These are phyloP conservation scores for Agonopterix arenella DNA, from an alignment of 2,888 invertebrate genomes.

Conservation along the genomic window DNA sequence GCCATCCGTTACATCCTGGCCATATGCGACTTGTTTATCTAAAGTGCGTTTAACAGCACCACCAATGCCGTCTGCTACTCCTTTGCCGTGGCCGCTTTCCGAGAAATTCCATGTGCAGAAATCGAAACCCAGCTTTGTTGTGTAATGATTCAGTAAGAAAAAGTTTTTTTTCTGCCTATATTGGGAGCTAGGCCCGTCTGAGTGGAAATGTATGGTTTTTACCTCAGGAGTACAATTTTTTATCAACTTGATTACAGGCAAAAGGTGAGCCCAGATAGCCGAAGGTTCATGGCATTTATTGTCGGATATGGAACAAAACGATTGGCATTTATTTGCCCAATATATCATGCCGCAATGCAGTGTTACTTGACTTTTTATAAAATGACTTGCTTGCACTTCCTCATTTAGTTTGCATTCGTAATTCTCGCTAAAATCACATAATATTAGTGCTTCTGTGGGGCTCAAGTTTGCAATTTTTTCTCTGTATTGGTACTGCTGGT, in stretches of 20 bases:
- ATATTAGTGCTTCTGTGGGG: slow-evolving; percentile 1
- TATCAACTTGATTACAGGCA: slow-evolving; percentile 14
- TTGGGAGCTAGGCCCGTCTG: slow-evolving; percentile 21
- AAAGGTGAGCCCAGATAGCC: slow-evolving; percentile 14
- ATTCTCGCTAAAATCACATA: slow-evolving; percentile 3
- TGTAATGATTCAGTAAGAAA: slow-evolving; percentile 14
- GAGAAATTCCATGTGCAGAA: slow-evolving; percentile 21
- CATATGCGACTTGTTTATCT: slow-evolving; percentile 2
- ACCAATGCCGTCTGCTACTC: slow-evolving; percentile 9
- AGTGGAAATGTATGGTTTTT: slow-evolving; percentile 17
- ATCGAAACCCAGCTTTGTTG: slow-evolving; percentile 10
- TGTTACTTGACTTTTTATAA: not conserved
- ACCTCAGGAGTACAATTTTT: slow-evolving; percentile 12
- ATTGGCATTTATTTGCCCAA: slow-evolving; percentile 7
- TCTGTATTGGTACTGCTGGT: not conserved
- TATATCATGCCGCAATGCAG: not conserved
- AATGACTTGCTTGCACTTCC: not conserved
- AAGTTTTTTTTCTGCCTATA: slow-evolving; percentile 23
- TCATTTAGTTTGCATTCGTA: not conserved
- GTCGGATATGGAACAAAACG: slow-evolving; percentile 4
- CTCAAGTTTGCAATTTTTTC: not conserved
- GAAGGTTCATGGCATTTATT: not conserved
- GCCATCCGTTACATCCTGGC: no score
- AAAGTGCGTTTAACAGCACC: slow-evolving; percentile 19
- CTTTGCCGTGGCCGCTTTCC: slow-evolving; percentile 18